Evolutionary conservation across 2,797 vertebrate species (phyloP).

Genomic region (Botia kubotai): DNA sequence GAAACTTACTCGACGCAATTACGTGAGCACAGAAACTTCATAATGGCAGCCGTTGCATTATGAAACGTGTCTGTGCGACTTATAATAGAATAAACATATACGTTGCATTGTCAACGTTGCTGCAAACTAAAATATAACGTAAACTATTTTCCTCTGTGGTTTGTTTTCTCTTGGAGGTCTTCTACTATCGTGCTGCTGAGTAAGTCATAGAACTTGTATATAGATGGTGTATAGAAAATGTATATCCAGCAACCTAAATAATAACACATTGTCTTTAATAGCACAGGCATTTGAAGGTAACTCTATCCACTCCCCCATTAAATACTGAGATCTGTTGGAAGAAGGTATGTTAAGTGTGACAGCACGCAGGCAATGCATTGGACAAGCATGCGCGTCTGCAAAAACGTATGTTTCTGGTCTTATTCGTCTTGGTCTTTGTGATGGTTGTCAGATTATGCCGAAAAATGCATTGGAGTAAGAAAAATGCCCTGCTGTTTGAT

Average conservation of each 20-base stretch:
- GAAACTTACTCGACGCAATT: neutral
- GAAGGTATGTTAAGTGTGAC: neutral
- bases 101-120: neutral
- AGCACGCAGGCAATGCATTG: neutral
- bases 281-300: neutral
- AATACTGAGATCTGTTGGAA: neutral
- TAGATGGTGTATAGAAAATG: neutral
- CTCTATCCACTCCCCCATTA: neutral
- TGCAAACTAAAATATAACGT: neutral
- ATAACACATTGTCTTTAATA: neutral
- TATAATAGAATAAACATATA: neutral
- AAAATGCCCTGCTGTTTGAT: conserved; percentile 5
- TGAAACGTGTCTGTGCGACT: neutral
- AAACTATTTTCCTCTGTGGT: no score
- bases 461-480: conserved; percentile 32
- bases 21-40: neutral
- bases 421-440: neutral
- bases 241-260: neutral
- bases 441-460: conserved; percentile 42
- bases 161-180: neutral
- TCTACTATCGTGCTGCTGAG: neutral
- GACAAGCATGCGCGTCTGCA: neutral
- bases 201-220: neutral
- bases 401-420: neutral
- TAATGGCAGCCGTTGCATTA: neutral